These are phyloP conservation scores for Empidonax alnorum DNA, from an alignment of 2,113 vertebrate species.

Conservation along the genomic window DNA sequence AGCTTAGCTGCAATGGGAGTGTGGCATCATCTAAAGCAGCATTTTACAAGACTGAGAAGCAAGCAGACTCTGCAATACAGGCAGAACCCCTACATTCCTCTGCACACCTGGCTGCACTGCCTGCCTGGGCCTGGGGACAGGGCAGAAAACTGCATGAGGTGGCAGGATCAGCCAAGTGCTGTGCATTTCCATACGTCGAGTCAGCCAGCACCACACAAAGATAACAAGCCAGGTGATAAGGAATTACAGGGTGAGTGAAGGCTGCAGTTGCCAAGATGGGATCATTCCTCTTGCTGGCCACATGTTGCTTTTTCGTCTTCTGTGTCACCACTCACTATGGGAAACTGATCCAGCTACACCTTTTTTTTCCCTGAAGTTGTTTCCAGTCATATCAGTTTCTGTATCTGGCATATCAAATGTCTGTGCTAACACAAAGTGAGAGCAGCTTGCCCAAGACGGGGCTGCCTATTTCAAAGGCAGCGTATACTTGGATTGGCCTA, in stretches of 20 bases:
- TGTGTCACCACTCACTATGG: neutral
- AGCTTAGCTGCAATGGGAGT: accelerated
- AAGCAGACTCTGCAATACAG: neutral
- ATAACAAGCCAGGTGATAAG: neutral
- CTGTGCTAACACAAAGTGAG: neutral
- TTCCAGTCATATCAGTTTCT: neutral
- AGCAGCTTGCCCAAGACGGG: neutral
- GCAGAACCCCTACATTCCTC: neutral
- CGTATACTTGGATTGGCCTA: neutral
- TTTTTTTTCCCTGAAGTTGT: neutral
- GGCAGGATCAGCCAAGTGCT: neutral
- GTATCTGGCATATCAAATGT: neutral
- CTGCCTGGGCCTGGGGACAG: neutral
- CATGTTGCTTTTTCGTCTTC: neutral
- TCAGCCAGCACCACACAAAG: neutral
- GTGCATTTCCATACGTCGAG: neutral
- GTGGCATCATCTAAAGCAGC: neutral
- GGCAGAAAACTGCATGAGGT: neutral
- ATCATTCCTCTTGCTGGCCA: neutral
- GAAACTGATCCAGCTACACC: neutral
- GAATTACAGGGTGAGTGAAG: neutral
- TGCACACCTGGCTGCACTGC: neutral
- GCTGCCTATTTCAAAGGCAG: neutral
- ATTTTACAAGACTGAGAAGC: neutral
- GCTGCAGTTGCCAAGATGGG: neutral